A percentile compares a stretch with the other conserved stretches of the same genome.
These are phyloP conservation scores for Lateolabrax maculatus DNA, from an alignment of 2,797 vertebrate genomes.

Conservation along the genomic window DNA sequence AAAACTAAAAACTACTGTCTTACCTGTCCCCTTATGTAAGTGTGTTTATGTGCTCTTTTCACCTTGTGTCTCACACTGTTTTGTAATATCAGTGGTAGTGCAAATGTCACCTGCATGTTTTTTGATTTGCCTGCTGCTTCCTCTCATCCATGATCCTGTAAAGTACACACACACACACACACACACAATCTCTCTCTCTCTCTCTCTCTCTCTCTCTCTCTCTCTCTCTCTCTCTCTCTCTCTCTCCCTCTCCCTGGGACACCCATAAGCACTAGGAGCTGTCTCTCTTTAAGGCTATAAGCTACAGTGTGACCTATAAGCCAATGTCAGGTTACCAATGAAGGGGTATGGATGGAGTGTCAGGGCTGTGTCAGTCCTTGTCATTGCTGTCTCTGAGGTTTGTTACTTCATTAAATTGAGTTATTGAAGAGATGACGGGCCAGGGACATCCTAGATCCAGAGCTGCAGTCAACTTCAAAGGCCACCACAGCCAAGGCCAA, in stretches of 20 bases:
- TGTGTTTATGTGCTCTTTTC: background rate
- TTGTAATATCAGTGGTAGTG: background rate
- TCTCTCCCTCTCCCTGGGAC: no score
- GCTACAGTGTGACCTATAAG: constrained; percentile 54
- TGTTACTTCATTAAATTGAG: constrained; percentile 72
- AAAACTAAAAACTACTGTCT: background rate
- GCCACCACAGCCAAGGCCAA: background rate
- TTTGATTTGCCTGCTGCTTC: background rate
- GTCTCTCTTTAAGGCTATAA: constrained; percentile 38
- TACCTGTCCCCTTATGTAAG: background rate
- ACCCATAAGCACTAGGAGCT: background rate
- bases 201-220: no score
- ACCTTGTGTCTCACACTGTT: background rate
- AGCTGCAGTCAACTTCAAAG: constrained; percentile 20
- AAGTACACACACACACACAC: background rate
- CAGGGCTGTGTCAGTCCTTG: constrained; percentile 56
- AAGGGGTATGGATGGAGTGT: constrained; percentile 45
- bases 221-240: no score
- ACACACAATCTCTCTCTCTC: no score
- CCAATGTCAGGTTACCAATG: constrained; percentile 65
- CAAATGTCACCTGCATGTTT: constrained; percentile 1
- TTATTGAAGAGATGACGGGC: constrained; percentile 53
- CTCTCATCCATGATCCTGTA: background rate
- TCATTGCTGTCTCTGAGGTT: constrained; percentile 57
- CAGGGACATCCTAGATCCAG: constrained; percentile 35